phyloP scores from a whole-genome alignment of 2,113 vertebrate species.

The Pterocles gutturalis region DNA sequence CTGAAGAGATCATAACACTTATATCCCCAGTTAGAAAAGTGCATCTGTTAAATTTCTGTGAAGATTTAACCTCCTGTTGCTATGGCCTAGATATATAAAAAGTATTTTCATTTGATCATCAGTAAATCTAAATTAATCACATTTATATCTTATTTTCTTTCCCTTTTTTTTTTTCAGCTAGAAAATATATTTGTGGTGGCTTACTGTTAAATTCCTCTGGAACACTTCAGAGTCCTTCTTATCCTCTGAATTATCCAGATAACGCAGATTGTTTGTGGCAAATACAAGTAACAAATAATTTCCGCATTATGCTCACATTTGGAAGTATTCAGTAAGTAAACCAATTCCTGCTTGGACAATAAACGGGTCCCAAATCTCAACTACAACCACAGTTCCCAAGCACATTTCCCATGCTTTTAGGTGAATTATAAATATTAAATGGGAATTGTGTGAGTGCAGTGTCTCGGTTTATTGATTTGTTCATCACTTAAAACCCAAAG shows the following conservation, averaged over 20 bases:
- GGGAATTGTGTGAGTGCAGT: background rate
- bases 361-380: background rate
- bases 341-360: background rate
- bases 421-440: background rate
- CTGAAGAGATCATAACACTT: background rate
- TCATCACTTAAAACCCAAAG: background rate
- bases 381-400: background rate
- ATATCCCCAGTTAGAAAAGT: background rate
- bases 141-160: background rate
- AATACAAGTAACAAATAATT: slow-evolving; percentile 66
- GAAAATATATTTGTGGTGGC: slow-evolving; percentile 50
- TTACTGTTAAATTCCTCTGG: slow-evolving; percentile 11
- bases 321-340: slow-evolving; percentile 67
- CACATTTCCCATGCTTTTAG: background rate
- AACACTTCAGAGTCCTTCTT: slow-evolving; percentile 66
- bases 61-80: accelerated
- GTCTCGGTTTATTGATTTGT: background rate
- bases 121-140: accelerated
- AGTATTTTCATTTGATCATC: background rate
- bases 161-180: background rate
- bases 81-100: accelerated
- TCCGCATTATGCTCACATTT: slow-evolving; percentile 50
- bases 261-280: slow-evolving; percentile 72
- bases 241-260: slow-evolving; percentile 50
- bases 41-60: accelerated